Evolutionary conservation across 2,113 vertebrate genomes (phyloP).

Genomic region (Ammospiza caudacuta): DNA sequence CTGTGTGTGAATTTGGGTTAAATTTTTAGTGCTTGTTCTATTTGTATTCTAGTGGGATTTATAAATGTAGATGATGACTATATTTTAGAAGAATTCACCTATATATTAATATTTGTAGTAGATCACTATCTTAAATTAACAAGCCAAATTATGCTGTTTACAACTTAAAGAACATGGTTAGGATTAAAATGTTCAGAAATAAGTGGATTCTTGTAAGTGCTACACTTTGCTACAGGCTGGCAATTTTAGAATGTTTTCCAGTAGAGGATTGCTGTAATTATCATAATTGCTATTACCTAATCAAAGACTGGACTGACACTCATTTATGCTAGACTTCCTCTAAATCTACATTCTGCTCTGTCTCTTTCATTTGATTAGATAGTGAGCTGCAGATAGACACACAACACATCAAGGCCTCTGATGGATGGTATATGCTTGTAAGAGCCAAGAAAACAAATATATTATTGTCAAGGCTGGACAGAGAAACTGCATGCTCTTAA

Average conservation of each 20-base stretch:
- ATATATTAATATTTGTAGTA: not conserved
- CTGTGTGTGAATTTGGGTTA: not conserved
- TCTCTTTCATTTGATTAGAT: not conserved
- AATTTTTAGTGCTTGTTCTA: not conserved
- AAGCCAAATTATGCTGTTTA: not conserved
- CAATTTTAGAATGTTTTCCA: slow-evolving; percentile 34
- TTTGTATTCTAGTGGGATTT: not conserved
- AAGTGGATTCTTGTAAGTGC: not conserved
- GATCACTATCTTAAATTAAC: not conserved
- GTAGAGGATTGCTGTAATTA: slow-evolving; percentile 42
- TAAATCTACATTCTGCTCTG: not conserved
- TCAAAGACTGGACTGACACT: slow-evolving; percentile 2
- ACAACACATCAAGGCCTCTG: not conserved
- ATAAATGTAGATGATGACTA: not conserved
- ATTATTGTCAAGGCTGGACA: not conserved
- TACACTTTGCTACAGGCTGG: not conserved
- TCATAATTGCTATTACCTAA: slow-evolving; percentile 33
- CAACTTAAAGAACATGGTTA: not conserved
- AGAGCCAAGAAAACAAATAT: not conserved
- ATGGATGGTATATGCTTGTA: not conserved
- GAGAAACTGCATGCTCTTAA: not conserved
- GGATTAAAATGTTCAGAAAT: not conserved
- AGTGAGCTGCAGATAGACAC: not conserved
- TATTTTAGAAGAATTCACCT: not conserved
- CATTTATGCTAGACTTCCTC: not conserved